Percentiles rank a stretch among this genome's conserved stretches.
Evolutionary conservation across 1,140 invertebrate species (phyloP).

Genomic region (Heliconius melpomene): DNA sequence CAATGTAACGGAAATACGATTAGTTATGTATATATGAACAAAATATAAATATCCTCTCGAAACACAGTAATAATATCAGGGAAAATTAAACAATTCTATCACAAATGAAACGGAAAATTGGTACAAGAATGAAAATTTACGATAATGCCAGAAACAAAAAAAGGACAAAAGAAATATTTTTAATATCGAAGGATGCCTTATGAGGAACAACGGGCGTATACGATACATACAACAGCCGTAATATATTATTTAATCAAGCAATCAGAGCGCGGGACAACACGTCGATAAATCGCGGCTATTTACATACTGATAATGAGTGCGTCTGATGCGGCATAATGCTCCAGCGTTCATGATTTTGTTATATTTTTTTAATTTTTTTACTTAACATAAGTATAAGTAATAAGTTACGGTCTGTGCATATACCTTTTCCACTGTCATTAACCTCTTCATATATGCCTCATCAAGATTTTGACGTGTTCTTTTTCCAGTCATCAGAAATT

Average conservation of each 20-base stretch:
- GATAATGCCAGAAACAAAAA: not conserved
- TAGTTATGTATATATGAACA: not conserved
- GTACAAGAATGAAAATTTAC: conserved; percentile 7
- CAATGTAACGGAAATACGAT: not conserved
- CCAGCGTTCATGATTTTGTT: not conserved
- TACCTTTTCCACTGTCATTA: too few species aligned
- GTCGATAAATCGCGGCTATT: conserved; percentile 19
- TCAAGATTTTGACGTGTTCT: too few species aligned
- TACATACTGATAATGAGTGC: conserved; percentile 24
- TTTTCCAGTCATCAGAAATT: too few species aligned
- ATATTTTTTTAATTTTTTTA: not conserved
- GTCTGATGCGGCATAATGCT: not conserved
- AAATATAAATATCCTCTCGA: not conserved
- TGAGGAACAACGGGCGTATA: not conserved
- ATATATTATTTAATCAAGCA: conserved; percentile 25
- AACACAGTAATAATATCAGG: not conserved
- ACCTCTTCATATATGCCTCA: too few species aligned
- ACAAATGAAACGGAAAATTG: not conserved
- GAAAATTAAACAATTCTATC: conserved; percentile 3
- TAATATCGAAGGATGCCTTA: conserved; percentile 11
- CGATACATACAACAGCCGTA: not conserved
- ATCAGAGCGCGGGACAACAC: conserved; percentile 24
- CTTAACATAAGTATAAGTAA: too few species aligned
- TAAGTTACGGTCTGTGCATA: too few species aligned
- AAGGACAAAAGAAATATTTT: not conserved